Percentiles rank a stretch among this genome's conserved stretches.
These are phyloP conservation scores for Anthopleura xanthogrammica DNA, from an alignment of 92 coral and sea anemone species.

Conservation along the genomic window DNA sequence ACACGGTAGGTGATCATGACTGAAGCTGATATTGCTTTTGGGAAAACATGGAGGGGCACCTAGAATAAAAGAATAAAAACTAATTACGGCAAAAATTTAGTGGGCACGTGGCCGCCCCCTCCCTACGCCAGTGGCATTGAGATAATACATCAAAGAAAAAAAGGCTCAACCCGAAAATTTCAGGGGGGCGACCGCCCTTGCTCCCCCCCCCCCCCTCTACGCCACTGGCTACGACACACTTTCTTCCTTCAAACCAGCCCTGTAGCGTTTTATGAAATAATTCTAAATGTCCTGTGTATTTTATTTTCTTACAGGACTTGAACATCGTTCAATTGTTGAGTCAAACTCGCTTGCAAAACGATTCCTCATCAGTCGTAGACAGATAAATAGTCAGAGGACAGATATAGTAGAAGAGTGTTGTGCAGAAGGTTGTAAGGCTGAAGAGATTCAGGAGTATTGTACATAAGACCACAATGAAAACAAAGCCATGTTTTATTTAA, in stretches of 20 bases:
- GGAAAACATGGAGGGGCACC: too few species aligned
- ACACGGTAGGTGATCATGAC: not conserved
- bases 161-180: too few species aligned
- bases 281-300: not conserved
- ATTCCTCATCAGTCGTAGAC: constrained; percentile 15
- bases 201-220: too few species aligned
- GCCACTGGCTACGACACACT: too few species aligned
- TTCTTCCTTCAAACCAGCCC: too few species aligned
- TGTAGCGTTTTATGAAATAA: not conserved
- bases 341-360: not conserved
- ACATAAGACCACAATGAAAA: not conserved
- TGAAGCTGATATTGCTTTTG: too few species aligned
- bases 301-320: not conserved
- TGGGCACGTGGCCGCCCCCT: too few species aligned
- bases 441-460: constrained; percentile 5
- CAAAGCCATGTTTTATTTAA: too few species aligned
- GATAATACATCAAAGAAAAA: too few species aligned
- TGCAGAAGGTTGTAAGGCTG: not conserved
- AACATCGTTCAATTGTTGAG: not conserved
- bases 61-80: not conserved
- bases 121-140: too few species aligned
- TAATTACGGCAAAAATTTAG: not conserved
- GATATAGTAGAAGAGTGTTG: constrained; percentile 19
- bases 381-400: not conserved
- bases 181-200: not conserved